These are phyloP conservation scores for Rotaria socialis DNA, from an alignment of 2,888 invertebrate species.

Conservation along the genomic window DNA sequence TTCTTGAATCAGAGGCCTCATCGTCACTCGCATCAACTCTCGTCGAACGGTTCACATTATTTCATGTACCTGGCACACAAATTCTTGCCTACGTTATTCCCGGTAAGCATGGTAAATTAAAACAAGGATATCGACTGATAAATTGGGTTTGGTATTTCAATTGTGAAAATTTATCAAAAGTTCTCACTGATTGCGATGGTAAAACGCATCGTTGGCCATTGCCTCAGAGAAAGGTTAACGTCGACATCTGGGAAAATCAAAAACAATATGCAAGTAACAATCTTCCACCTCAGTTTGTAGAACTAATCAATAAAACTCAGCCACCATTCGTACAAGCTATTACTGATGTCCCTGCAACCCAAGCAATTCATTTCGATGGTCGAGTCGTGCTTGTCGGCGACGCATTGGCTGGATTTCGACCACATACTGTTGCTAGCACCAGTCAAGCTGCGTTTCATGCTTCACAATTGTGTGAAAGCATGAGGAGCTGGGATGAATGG, in stretches of 20 bases:
- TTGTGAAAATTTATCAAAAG: neutral
- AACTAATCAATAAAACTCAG: neutral
- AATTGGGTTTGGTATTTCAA: constrained; percentile 5
- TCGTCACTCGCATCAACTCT: neutral
- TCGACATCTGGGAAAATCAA: neutral
- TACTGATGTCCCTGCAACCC: neutral
- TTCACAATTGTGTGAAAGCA: neutral
- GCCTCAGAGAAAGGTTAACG: neutral
- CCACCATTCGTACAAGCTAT: neutral
- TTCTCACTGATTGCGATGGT: neutral
- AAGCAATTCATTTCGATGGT: neutral
- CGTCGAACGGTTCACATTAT: neutral
- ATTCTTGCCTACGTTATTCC: neutral
- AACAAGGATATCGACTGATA: neutral
- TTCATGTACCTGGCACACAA: neutral
- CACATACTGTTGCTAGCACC: neutral
- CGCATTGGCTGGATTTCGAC: constrained; percentile 17
- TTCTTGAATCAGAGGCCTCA: neutral
- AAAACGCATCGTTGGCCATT: neutral
- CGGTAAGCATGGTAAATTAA: neutral
- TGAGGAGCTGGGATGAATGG: neutral
- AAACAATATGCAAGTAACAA: neutral
- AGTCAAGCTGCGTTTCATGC: neutral
- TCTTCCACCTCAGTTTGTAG: neutral
- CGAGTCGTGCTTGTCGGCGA: neutral